phyloP scores from a whole-genome alignment of 2,888 invertebrate genomes.

The Lacanobia wlatinum region DNA sequence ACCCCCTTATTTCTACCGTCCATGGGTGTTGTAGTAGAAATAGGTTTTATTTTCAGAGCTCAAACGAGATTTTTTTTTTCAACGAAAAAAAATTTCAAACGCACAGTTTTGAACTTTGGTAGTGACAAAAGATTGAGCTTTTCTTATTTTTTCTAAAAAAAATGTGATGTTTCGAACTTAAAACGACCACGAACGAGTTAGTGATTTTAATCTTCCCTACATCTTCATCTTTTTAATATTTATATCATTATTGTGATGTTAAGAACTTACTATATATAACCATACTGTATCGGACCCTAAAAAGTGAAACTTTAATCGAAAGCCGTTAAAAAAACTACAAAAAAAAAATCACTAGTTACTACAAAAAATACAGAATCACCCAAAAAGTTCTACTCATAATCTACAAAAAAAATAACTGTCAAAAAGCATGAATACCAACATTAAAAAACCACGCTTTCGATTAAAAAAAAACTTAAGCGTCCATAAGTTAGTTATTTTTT shows the following conservation, averaged over 20 bases:
- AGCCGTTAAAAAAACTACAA: not conserved
- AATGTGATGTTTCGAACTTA: constrained; percentile 69
- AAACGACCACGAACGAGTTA: constrained; percentile 68
- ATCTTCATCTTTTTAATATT: constrained; percentile 65
- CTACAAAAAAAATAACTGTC: not conserved
- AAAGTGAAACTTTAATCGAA: constrained; percentile 47
- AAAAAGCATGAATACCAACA: not conserved
- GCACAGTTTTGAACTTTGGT: constrained; percentile 63
- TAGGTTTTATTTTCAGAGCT: constrained; percentile 69
- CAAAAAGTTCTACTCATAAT: constrained; percentile 7
- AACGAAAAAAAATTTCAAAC: constrained; percentile 46
- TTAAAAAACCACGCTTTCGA: constrained; percentile 44
- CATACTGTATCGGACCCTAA: constrained; percentile 56
- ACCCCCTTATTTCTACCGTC: constrained; percentile 84
- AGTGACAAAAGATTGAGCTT: constrained; percentile 63
- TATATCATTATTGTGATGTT: constrained; percentile 67
- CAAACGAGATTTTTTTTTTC: constrained; percentile 50
- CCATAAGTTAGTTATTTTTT: constrained; percentile 65
- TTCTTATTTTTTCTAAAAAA: constrained; percentile 47
- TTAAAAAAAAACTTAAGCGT: constrained; percentile 49
- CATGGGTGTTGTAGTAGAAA: constrained; percentile 86
- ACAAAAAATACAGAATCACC: not conserved
- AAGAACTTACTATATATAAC: constrained; percentile 62
- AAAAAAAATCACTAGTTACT: not conserved
- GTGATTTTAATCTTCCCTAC: constrained; percentile 69